phyloP scores from a whole-genome alignment of 2,888 invertebrate genomes.

The Megaustenia siamemsis region DNA sequence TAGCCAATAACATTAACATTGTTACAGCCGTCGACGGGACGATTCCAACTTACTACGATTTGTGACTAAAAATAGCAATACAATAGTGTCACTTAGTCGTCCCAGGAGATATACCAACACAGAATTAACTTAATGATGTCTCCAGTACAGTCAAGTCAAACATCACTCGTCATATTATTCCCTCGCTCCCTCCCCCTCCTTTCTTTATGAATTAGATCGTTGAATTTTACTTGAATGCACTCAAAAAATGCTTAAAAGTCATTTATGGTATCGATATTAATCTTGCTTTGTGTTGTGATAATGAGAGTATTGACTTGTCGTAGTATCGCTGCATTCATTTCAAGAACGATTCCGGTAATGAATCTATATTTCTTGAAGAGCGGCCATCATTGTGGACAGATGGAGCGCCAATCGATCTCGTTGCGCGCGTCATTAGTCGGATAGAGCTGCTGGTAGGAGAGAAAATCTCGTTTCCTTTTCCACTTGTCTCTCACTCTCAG shows the following conservation, averaged over 20 bases:
- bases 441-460: background rate
- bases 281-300: background rate
- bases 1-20: too few relatives aligned
- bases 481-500: background rate
- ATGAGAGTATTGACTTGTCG: background rate
- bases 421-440: slow-evolving; percentile 16
- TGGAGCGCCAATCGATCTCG: slow-evolving; percentile 27
- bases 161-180: too few relatives aligned
- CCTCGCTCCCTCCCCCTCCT: background rate
- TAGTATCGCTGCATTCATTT: slow-evolving; percentile 5
- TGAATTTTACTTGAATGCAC: background rate
- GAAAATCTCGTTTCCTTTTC: background rate
- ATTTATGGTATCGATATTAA: slow-evolving; percentile 25
- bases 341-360: slow-evolving; percentile 21
- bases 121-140: too few relatives aligned
- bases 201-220: background rate
- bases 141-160: background rate
- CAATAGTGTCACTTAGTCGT: too few relatives aligned
- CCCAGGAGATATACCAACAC: too few relatives aligned
- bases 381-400: slow-evolving; percentile 32
- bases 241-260: background rate
- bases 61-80: too few relatives aligned
- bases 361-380: slow-evolving; percentile 22
- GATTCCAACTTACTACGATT: too few relatives aligned
- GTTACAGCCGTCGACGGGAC: too few relatives aligned